These are phyloP conservation scores for Eumeta japonica DNA, from an alignment of 1,140 invertebrate genomes.

Conservation along the genomic window DNA sequence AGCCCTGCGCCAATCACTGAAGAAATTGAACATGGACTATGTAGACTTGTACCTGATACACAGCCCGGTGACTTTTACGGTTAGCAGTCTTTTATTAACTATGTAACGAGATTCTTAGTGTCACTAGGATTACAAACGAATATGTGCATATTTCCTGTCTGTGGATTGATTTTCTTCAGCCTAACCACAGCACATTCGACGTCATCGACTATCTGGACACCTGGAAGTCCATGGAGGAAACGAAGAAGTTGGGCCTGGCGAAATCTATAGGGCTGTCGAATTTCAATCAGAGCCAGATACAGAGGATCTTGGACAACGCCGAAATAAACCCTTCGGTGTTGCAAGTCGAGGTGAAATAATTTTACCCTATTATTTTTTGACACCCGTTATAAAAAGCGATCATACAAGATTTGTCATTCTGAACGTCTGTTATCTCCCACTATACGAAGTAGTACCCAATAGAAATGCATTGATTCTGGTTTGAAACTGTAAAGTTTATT, in stretches of 20 bases:
- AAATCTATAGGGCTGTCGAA: constrained; percentile 85
- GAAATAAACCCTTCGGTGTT: constrained; percentile 52
- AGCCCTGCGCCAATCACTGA: constrained; percentile 16
- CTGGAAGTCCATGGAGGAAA: constrained; percentile 74
- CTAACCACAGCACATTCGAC: constrained; percentile 21
- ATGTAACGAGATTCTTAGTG: constrained; percentile 2
- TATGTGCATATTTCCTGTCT: no score
- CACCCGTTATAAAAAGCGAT: not conserved
- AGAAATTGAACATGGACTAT: constrained; percentile 24
- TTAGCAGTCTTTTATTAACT: constrained; percentile 7
- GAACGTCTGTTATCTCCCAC: not conserved
- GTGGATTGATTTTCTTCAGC: no score
- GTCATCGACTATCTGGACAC: constrained; percentile 64
- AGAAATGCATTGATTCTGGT: not conserved
- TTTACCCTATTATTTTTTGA: no score
- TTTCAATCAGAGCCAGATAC: constrained; percentile 79
- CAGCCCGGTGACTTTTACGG: constrained; percentile 27
- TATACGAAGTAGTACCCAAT: not conserved
- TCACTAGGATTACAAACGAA: no score
- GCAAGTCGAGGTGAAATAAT: constrained; percentile 61
- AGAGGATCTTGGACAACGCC: constrained; percentile 63
- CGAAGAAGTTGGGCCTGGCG: constrained; percentile 65
- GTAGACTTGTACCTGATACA: constrained; percentile 38
- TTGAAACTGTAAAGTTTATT: no score
- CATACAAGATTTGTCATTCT: not conserved